Evolutionary conservation across 2,797 vertebrate species (phyloP).

Genomic region (Sebastes itinus): DNA sequence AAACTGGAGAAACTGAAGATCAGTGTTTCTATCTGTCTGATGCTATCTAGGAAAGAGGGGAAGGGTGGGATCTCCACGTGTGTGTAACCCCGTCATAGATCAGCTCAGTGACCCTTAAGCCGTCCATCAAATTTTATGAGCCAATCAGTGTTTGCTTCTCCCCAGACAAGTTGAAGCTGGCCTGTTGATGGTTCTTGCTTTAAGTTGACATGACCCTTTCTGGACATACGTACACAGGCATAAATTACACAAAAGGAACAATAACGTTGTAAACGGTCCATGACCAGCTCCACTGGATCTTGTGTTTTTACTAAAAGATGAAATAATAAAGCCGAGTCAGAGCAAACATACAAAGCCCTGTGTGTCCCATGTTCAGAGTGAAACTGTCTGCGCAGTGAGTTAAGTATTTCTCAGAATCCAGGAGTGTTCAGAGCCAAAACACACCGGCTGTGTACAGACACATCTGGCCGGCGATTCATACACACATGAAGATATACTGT

Average conservation of each 20-base stretch:
- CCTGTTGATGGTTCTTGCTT: not conserved
- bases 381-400: slow-evolving; percentile 8
- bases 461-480: slow-evolving; percentile 37
- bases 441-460: slow-evolving; percentile 20
- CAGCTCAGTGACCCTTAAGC: slow-evolving; percentile 17
- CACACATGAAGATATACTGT: not conserved
- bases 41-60: slow-evolving; percentile 22
- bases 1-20: slow-evolving; percentile 6
- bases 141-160: slow-evolving; percentile 30
- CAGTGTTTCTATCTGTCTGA: slow-evolving; percentile 15
- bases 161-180: slow-evolving; percentile 30
- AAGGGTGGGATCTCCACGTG: not conserved
- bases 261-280: not conserved
- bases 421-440: slow-evolving; percentile 47
- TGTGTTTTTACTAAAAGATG: slow-evolving; percentile 8
- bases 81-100: slow-evolving; percentile 11
- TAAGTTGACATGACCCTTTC: not conserved
- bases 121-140: slow-evolving; percentile 47
- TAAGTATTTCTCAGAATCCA: slow-evolving; percentile 38
- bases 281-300: not conserved
- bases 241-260: not conserved
- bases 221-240: slow-evolving; percentile 5
- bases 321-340: slow-evolving; percentile 21
- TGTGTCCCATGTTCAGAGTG: not conserved
- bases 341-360: slow-evolving; percentile 21